phyloP scores from a whole-genome alignment of 2,113 vertebrate species.

The Tachycineta bicolor region DNA sequence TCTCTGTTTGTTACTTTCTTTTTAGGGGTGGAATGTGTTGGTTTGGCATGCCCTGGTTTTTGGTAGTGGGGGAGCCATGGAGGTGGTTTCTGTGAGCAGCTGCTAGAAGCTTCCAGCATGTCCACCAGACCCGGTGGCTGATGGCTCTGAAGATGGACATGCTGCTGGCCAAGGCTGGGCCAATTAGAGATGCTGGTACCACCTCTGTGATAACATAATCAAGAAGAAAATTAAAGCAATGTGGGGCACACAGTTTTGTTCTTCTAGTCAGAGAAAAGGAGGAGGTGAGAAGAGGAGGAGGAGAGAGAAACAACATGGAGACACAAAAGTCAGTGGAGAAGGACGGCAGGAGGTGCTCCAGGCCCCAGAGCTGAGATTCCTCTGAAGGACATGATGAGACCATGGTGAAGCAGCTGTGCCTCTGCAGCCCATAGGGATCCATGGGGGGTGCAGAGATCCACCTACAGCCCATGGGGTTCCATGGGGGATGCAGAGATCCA shows the following conservation, averaged over 20 bases:
- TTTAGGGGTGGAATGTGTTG: background rate
- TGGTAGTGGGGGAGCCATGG: background rate
- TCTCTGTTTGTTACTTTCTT: background rate
- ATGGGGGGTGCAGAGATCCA: background rate
- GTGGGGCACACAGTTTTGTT: background rate
- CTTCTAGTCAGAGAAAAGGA: background rate
- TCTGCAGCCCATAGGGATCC: background rate
- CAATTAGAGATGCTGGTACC: background rate
- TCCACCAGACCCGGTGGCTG: background rate
- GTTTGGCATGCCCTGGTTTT: background rate
- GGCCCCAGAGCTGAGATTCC: rapidly evolving
- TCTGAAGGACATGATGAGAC: rapidly evolving
- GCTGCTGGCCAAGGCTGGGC: background rate
- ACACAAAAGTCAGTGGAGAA: background rate
- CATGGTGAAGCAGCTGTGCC: background rate
- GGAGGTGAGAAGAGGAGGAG: background rate
- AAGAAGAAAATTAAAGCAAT: background rate
- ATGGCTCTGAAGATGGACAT: background rate
- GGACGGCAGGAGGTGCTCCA: background rate
- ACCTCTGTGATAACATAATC: background rate
- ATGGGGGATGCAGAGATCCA: background rate
- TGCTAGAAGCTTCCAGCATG: background rate
- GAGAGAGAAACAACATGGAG: too few relatives aligned
- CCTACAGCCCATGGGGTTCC: background rate
- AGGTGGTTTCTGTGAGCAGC: background rate